Conservation (phyloP, 2,113 vertebrate genomes). For the Fulmarus glacialis region DNA sequence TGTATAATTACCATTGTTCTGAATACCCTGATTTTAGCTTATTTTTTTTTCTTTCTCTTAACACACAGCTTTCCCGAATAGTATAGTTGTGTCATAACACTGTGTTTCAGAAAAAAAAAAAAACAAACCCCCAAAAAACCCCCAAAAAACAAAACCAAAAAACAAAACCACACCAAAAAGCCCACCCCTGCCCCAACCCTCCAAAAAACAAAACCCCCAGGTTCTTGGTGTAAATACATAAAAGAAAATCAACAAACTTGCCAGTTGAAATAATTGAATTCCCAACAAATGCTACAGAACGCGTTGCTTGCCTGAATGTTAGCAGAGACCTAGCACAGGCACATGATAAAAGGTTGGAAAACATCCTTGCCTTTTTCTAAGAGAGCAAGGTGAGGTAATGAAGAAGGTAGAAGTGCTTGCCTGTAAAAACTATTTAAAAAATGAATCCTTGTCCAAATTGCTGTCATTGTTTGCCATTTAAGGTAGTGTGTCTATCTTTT, state of each 20-base stretch:
- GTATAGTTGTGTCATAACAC: neutral
- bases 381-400: neutral
- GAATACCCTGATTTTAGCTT: neutral
- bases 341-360: neutral
- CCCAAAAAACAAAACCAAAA: neutral
- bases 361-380: neutral
- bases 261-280: neutral
- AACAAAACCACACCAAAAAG: neutral
- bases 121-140: neutral
- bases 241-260: neutral
- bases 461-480: neutral
- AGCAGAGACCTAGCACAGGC: neutral
- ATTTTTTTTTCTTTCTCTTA: neutral
- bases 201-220: neutral
- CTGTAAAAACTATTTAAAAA: neutral
- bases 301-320: neutral
- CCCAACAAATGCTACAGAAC: neutral
- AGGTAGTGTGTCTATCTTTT: neutral
- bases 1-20: neutral
- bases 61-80: neutral
- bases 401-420: neutral
- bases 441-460: neutral
- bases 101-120: neutral
- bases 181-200: fast-evolving
- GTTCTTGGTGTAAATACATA: neutral